Evolutionary conservation across 2,888 invertebrate genomes (phyloP), one percentile per base, ranked within the genome.

Genomic region (Oconnorella tubifera): DNA sequence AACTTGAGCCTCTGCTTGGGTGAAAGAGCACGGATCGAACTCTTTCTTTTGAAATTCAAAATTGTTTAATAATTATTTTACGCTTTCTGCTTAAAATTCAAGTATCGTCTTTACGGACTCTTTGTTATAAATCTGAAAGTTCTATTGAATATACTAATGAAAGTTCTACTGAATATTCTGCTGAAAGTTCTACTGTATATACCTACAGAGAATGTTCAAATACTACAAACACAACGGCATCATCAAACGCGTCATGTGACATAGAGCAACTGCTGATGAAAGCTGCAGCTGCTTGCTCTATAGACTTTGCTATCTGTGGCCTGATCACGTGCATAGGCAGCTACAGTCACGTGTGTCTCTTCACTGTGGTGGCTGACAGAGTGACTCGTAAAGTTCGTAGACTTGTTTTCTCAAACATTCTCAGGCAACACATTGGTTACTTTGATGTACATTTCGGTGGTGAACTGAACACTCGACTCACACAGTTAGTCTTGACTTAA

Each of bases 401-500:
- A 6, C 23, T 62, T 33, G 70, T 69, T 31, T 73, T 71, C 64
- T 55, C 64, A 25, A 68, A 66, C 32, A 64, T 72, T 29, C 66
- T 73, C 3, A 32, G 73, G 23, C 70, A 71, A 58, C 63, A 72
- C 57, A 70, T 72, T 49, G 72, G 69, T 10, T 72, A 64, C 67
- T 72, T 72, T 33, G 72, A 72, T 56, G 60, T 58, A 29, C 63
- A 72, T 58, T 59, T 62, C 33, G 56, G 64, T 1, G 72, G 72
- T 28, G 75, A 75, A 51, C 62, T 74, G 51, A 72, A 69, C 64
- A 69, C 73, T 0, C 51, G 67, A n/a, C 67, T 76, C 56, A 69
- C 76, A 40, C 73, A 75, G 76, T 76, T 56, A 69, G 72, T 58
- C 6, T 2, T 40, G 10, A 23, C 4, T 56, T 56, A 23, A 59